Base-by-base conservation (phyloP, 2,888 invertebrate species). In the Slavum lentiscoides region DNA sequence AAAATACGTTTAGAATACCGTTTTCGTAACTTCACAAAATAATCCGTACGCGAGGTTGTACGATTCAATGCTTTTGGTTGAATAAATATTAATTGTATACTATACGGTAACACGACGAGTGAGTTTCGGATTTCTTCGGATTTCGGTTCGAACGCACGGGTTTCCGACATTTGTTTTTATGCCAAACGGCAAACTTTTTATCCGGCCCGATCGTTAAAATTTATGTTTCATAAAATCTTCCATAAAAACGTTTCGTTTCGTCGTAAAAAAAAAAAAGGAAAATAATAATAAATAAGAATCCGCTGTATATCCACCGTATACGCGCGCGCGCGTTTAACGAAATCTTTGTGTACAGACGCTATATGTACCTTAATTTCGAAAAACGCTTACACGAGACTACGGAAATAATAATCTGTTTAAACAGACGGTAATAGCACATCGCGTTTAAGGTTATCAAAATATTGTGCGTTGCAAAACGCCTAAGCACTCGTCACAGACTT, bases 221-320 rank as follows among this genome's bases (percentile, higher is more conserved):
- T 67, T 75, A 75, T 75, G 75, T 67, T 58, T 43, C 75, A 59
- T 75, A 58, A 75, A 67, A 67, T 75, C 43, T 15, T 59, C 58
- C 21, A 58, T 75, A 67, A 67, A 75, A 67, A 21, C 43, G 19
- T 7, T 66, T 58, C n/a, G 58, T 66, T 23, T 17, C 39, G 43
- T 75, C 58, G 21, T 75, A 67, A 75, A 75, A 64, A 67, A 53
- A 39, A 58, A 67, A 58, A 67, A 30, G 4, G 30, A 30, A 30
- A 30, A 30, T 30, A 30, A 30, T 30, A 30, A 30, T 30, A 30
- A 30, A 75, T 39, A 67, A 67, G 66, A 74, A 17, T 55, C 21
- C 37, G n/a, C 30, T 43, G 1, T 59, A 11, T 23, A 11, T 21
- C 5, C n/a, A 15, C n/a, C n/a, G n/a, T n/a, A n/a, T n/a, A n/a